Percentiles rank a stretch among this genome's conserved stretches.
These are phyloP conservation scores for Zalophus californianus DNA, from an alignment of 2,797 vertebrate genomes.

Conservation along the genomic window DNA sequence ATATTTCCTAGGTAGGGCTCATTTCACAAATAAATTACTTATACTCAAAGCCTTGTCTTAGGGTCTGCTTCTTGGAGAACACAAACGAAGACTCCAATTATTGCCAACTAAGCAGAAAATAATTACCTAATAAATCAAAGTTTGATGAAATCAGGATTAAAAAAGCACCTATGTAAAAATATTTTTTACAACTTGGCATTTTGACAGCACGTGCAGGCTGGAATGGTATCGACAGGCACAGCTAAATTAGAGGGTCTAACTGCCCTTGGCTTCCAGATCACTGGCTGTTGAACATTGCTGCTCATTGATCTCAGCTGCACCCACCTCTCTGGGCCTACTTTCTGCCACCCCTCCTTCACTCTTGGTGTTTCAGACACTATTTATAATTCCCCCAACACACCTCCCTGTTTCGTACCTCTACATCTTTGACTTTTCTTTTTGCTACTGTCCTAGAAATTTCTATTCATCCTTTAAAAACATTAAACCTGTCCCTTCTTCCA, in stretches of 20 bases:
- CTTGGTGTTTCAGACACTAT: neutral
- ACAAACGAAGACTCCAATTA: neutral
- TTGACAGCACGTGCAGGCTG: neutral
- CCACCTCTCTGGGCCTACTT: neutral
- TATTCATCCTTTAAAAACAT: conserved; percentile 38
- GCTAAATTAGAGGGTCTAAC: neutral
- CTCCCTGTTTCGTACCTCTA: neutral
- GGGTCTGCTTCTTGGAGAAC: neutral
- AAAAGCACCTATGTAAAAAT: neutral
- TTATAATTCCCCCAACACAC: neutral
- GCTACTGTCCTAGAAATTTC: conserved; percentile 1
- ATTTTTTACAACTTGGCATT: neutral
- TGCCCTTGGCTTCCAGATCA: neutral
- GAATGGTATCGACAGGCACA: neutral
- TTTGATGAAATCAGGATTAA: conserved; percentile 47
- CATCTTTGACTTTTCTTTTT: neutral
- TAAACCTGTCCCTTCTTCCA: neutral
- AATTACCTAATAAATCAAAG: conserved; percentile 51
- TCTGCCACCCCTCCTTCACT: neutral
- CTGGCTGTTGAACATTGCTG: neutral
- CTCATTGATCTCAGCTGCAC: neutral
- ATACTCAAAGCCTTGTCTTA: neutral
- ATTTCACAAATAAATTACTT: conserved; percentile 8
- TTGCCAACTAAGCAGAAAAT: conserved; percentile 48
- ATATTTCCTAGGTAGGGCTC: neutral